Conservation (phyloP, 2,888 invertebrate genomes). For the Bugulina stolonifera region DNA sequence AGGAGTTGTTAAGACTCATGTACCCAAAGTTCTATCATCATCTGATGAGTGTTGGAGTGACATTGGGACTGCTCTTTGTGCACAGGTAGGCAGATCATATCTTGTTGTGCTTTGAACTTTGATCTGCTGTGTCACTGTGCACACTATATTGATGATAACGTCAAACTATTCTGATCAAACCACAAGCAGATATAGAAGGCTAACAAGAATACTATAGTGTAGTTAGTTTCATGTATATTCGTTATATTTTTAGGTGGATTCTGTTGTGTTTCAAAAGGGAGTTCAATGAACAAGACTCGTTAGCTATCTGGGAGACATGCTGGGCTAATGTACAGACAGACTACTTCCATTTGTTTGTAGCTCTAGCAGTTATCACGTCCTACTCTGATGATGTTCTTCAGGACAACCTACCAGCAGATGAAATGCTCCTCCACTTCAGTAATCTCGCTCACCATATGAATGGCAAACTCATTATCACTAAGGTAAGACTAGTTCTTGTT, state of each 20-base stretch:
- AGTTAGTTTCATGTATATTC: too few species aligned
- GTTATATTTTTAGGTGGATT: constrained; percentile 67
- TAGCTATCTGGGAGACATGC: constrained; percentile 92
- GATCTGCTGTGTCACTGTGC: too few species aligned
- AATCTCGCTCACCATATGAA: constrained; percentile 97
- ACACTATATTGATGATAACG: too few species aligned
- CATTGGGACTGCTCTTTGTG: constrained; percentile 82
- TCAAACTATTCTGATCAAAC: too few species aligned
- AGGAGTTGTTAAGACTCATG: constrained; percentile 82
- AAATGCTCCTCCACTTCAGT: constrained; percentile 89
- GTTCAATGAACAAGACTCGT: constrained; percentile 79
- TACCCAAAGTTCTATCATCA: constrained; percentile 83
- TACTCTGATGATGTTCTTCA: constrained; percentile 80
- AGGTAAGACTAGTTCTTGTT: constrained; percentile 59
- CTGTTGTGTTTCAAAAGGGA: constrained; percentile 80
- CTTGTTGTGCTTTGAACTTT: too few species aligned
- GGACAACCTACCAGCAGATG: constrained; percentile 84
- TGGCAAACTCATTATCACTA: constrained; percentile 78
- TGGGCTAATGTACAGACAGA: constrained; percentile 95
- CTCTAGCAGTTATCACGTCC: constrained; percentile 83
- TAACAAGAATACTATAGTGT: too few species aligned
- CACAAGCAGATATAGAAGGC: too few species aligned
- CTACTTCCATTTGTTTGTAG: constrained; percentile 90
- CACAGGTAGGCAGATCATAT: too few species aligned
- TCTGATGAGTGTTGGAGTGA: constrained; percentile 70